Percentiles rank a stretch among this genome's conserved stretches.
phyloP scores from a whole-genome alignment of 1,140 invertebrate genomes.

The Penaeus chinensis region DNA sequence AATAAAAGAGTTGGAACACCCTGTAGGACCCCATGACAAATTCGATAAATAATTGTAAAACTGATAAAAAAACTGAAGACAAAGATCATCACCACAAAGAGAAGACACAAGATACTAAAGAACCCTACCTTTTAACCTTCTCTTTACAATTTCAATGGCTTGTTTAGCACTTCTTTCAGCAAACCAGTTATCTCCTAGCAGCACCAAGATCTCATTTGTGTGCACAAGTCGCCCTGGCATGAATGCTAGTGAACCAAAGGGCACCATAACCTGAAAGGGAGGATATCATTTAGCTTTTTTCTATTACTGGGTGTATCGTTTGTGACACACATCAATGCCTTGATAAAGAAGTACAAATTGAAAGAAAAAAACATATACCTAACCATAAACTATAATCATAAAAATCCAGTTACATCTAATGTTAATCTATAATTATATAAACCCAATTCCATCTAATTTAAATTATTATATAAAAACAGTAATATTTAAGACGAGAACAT shows the following conservation, averaged over 20 bases:
- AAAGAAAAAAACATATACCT: too few relatives aligned
- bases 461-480: neutral
- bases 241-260: slow-evolving; percentile 70
- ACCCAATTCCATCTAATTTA: too few relatives aligned
- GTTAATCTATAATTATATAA: too few relatives aligned
- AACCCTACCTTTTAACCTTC: slow-evolving; percentile 53
- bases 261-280: slow-evolving; percentile 54
- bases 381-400: too few relatives aligned
- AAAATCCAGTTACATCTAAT: too few relatives aligned
- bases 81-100: too few relatives aligned
- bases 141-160: slow-evolving; percentile 71
- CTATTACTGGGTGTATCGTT: too few relatives aligned
- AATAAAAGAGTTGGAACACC: neutral
- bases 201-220: slow-evolving; percentile 79
- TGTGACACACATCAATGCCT: neutral
- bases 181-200: slow-evolving; percentile 80
- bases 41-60: neutral
- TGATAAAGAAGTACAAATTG: too few relatives aligned
- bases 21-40: neutral
- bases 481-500: neutral
- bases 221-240: slow-evolving; percentile 78
- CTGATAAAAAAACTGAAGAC: neutral
- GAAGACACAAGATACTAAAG: neutral
- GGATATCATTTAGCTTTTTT: neutral
- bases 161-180: slow-evolving; percentile 77